Evolutionary conservation across 2,888 invertebrate species (phyloP).

Genomic region (Hypena proboscidalis): DNA sequence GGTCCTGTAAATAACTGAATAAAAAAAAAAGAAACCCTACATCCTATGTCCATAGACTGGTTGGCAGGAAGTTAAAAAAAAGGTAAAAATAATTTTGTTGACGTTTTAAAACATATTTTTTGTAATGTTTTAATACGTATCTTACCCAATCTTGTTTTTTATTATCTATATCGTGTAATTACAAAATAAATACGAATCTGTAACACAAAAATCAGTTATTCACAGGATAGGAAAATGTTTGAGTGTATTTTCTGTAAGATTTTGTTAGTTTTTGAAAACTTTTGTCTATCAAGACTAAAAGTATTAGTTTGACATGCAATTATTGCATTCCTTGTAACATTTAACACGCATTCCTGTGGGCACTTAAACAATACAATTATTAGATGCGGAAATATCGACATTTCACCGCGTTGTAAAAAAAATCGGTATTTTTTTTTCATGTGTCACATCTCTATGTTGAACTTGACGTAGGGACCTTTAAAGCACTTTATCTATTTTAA

Average conservation of each 20-base stretch:
- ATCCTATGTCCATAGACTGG: slow-evolving; percentile 61
- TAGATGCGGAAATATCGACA: slow-evolving; percentile 58
- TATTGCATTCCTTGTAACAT: slow-evolving; percentile 75
- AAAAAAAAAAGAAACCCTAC: slow-evolving; percentile 23
- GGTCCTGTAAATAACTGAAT: slow-evolving; percentile 80
- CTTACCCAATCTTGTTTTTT: too few relatives aligned
- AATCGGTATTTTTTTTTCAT: neutral
- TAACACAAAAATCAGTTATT: slow-evolving; percentile 70
- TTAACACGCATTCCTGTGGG: slow-evolving; percentile 81
- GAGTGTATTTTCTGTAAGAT: slow-evolving; percentile 38
- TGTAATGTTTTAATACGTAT: slow-evolving; percentile 7
- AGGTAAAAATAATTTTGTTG: slow-evolving; percentile 33
- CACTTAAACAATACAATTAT: slow-evolving; percentile 72
- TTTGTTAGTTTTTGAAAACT: slow-evolving; percentile 22
- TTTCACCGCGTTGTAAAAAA: slow-evolving; percentile 10
- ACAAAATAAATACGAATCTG: slow-evolving; percentile 29
- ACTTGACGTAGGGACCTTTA: too few relatives aligned
- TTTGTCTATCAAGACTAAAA: slow-evolving; percentile 45
- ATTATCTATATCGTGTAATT: too few relatives aligned
- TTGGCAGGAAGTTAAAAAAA: slow-evolving; percentile 36
- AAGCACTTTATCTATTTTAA: too few relatives aligned
- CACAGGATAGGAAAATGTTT: slow-evolving; percentile 63
- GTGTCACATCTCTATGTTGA: slow-evolving; percentile 14
- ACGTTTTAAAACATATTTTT: slow-evolving; percentile 13
- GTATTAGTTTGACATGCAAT: slow-evolving; percentile 62